A percentile compares a stretch with the other conserved stretches of the same genome.
Evolutionary conservation across 2,888 invertebrate species (phyloP).

Genomic region (Geophilus truncorum): DNA sequence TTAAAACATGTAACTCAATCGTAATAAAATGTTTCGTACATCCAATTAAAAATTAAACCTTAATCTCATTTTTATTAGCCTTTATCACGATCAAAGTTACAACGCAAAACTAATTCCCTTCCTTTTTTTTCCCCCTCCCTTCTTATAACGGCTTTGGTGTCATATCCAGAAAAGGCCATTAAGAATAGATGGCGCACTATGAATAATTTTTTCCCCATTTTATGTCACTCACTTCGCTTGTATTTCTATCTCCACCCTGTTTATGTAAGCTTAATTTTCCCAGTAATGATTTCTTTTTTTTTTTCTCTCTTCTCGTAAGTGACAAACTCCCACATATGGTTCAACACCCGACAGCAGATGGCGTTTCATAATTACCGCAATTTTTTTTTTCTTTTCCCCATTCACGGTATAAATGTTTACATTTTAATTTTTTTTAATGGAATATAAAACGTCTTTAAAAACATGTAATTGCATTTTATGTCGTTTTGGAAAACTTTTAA

Average conservation of each 20-base stretch:
- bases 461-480: not conserved
- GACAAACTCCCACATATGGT: not conserved
- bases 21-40: no score
- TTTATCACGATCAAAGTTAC: not conserved
- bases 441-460: not conserved
- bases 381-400: not conserved
- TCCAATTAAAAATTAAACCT: not conserved
- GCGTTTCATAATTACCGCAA: not conserved
- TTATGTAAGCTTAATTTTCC: not conserved
- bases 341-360: not conserved
- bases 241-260: not conserved
- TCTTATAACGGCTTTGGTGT: not conserved
- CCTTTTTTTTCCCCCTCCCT: not conserved
- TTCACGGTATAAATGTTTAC: not conserved
- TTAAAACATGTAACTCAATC: not conserved
- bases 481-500: not conserved
- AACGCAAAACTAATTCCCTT: not conserved
- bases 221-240: not conserved
- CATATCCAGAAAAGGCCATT: not conserved
- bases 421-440: not conserved
- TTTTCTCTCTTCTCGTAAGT: not conserved
- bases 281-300: not conserved
- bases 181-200: not conserved
- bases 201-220: not conserved
- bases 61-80: not conserved